Conservation (phyloP, 2,888 invertebrate species). For the Acleris laterana region DNA sequence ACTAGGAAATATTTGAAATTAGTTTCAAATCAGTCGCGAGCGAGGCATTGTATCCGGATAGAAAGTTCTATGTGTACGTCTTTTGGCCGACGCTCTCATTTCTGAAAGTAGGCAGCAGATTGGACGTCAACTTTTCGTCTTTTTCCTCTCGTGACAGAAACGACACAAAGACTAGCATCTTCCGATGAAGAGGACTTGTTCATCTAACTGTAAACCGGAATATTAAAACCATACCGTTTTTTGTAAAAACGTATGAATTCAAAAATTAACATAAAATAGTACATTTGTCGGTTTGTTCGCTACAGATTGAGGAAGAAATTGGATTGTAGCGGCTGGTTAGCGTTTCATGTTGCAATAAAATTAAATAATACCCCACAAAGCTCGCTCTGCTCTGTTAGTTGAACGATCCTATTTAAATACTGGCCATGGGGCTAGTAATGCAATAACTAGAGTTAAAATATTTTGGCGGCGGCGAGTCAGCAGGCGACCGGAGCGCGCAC, state of each 20-base stretch:
- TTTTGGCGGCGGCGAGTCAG: conserved; percentile 33
- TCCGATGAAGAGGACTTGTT: conserved; percentile 56
- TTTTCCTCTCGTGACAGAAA: conserved; percentile 61
- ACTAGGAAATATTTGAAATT: conserved; percentile 44
- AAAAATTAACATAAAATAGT: neutral
- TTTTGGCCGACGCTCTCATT: conserved; percentile 62
- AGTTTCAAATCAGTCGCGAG: conserved; percentile 41
- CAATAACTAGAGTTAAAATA: conserved; percentile 39
- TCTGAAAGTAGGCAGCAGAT: conserved; percentile 72
- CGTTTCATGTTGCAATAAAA: conserved; percentile 27
- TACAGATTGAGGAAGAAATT: conserved; percentile 42
- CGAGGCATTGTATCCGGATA: conserved; percentile 48
- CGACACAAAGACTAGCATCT: conserved; percentile 64
- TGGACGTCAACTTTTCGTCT: conserved; percentile 71
- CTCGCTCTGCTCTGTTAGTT: conserved; percentile 42
- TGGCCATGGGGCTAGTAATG: conserved; percentile 33
- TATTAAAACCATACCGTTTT: conserved; percentile 48
- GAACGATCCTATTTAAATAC: conserved; percentile 41
- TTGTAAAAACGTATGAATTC: conserved; percentile 9
- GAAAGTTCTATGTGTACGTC: conserved; percentile 56
- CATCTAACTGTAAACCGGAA: conserved; percentile 49
- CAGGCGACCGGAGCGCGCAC: conserved; percentile 44
- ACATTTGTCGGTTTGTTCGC: conserved; percentile 13
- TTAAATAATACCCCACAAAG: conserved; percentile 34
- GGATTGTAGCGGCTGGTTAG: conserved; percentile 38